These are phyloP conservation scores for Oncorhynchus nerka DNA, from an alignment of 2,113 vertebrate genomes.

Conservation along the genomic window DNA sequence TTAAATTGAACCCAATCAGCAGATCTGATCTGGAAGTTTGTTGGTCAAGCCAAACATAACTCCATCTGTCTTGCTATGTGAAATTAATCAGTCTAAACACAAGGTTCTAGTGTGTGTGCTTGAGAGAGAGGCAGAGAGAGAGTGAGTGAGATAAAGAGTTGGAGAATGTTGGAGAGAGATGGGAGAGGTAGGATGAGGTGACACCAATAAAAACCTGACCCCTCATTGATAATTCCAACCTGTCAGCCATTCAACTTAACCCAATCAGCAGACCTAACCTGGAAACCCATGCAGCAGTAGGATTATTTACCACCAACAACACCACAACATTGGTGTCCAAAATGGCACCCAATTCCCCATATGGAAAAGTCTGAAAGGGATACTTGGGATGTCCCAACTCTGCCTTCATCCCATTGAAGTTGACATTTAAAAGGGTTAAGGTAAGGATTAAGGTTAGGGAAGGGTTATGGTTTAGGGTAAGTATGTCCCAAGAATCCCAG, in stretches of 20 bases:
- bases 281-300: not conserved
- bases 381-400: too few relatives aligned
- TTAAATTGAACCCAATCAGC: too few relatives aligned
- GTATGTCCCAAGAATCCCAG: too few relatives aligned
- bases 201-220: not conserved
- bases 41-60: conserved; percentile 54
- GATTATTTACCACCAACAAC: not conserved
- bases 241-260: not conserved
- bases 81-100: conserved; percentile 1
- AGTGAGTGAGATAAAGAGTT: not conserved
- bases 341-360: too few relatives aligned
- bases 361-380: too few relatives aligned
- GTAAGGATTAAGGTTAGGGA: too few relatives aligned
- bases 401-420: too few relatives aligned
- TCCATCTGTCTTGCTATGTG: conserved; percentile 42
- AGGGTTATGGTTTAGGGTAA: too few relatives aligned
- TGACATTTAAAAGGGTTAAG: too few relatives aligned
- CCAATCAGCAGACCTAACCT: not conserved
- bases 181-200: not conserved
- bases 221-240: conserved; percentile 2
- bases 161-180: not conserved
- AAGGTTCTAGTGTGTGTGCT: not conserved
- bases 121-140: not conserved
- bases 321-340: not conserved
- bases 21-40: conserved; percentile 41